phyloP scores from a whole-genome alignment of 2,113 vertebrate genomes.

The Orientallactaga bullata region DNA sequence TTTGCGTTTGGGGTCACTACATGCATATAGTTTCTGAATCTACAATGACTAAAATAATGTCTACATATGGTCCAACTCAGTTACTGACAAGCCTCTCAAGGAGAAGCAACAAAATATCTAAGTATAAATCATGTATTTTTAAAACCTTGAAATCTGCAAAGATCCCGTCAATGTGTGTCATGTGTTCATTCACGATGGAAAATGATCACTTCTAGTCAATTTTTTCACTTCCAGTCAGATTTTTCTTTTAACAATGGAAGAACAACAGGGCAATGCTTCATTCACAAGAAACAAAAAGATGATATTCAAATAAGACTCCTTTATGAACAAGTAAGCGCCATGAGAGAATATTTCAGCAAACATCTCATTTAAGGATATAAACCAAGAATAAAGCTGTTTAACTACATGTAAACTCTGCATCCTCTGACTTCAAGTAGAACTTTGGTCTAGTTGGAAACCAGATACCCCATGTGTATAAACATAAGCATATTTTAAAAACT shows the following conservation, averaged over 20 bases:
- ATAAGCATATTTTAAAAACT: constrained; percentile 50
- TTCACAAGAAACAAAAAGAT: background rate
- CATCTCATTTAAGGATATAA: constrained; percentile 62
- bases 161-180: background rate
- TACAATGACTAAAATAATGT: background rate
- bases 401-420: constrained; percentile 36
- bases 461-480: constrained; percentile 61
- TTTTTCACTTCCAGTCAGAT: constrained; percentile 20
- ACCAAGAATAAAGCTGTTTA: constrained; percentile 39
- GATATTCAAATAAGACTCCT: background rate
- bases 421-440: constrained; percentile 53
- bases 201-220: background rate
- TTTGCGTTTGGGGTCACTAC: background rate
- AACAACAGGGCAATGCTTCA: background rate
- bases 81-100: background rate
- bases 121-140: background rate
- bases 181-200: background rate
- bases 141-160: constrained; percentile 20
- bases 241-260: constrained; percentile 30
- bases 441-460: constrained; percentile 61
- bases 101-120: background rate
- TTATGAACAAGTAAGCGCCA: constrained; percentile 23
- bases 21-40: background rate
- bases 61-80: background rate
- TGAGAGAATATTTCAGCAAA: constrained; percentile 57